Evolutionary conservation across 2,113 vertebrate genomes (phyloP).

Genomic region (Thalassarche chlororhynchos): DNA sequence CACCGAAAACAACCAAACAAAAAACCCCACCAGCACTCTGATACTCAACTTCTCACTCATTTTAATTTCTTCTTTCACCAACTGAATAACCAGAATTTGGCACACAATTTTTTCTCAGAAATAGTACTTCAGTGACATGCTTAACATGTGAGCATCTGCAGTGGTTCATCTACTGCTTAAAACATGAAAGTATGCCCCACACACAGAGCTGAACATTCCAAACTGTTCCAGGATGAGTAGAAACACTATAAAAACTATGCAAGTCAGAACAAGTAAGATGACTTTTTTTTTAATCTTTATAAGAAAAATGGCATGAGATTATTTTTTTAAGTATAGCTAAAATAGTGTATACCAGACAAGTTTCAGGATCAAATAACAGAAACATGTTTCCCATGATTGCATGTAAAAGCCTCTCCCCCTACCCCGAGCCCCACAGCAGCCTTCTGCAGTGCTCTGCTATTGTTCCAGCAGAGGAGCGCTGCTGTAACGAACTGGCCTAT

Average conservation of each 20-base stretch:
- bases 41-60: neutral
- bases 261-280: neutral
- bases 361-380: neutral
- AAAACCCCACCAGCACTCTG: neutral
- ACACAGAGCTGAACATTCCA: neutral
- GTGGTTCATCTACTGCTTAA: neutral
- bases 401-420: neutral
- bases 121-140: neutral
- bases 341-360: fast-evolving
- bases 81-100: neutral
- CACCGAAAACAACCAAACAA: too few relatives aligned
- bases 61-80: neutral
- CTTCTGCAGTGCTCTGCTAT: neutral
- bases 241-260: neutral
- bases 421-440: neutral
- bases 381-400: fast-evolving
- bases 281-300: neutral
- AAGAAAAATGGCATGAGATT: neutral
- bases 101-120: neutral
- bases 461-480: neutral
- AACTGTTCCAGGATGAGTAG: neutral
- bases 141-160: slow-evolving; percentile 1
- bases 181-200: neutral
- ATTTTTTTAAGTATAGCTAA: neutral
- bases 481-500: neutral